Evolutionary conservation across 2,113 vertebrate genomes (phyloP), one percentile per base, ranked within the genome.

Genomic region (Nanger granti): DNA sequence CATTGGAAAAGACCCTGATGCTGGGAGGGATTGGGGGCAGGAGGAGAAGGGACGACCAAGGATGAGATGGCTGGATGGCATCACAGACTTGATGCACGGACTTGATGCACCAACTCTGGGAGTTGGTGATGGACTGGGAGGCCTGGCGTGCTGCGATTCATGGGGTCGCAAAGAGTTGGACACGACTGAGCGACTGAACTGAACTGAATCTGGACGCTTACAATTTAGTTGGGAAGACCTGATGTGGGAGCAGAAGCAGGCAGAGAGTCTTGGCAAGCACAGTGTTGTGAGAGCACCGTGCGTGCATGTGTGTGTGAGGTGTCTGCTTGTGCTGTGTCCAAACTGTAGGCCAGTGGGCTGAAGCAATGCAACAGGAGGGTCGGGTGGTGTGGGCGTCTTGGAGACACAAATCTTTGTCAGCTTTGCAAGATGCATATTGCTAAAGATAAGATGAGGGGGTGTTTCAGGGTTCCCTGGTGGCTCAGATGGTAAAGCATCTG

Each of bases 1-100:
- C 57, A 24, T 4, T 57, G 22, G 57, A 57, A 57, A 57, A 57
- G 22, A 57, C 3, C 2, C 57, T 57, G 57, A 24, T 57, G 57
- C 22, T 57, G 22, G 8, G 57, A 57, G 57, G 57, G 57, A 57
- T 9, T 24, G 22, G 57, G 55, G 57, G 8, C 20, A 57, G 22
- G 22, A 57, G 22, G 3, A 57, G 57, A 57, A 57, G 57, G 8
- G 8, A 24, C 0, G 8, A 57, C 22, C 0, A 22, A 57, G 22
- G 22, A 24, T 57, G 57, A 57, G 22, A 57, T 57, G 57, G 22
- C 17, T 24, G 57, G 57, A 24, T 57, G 57, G 8, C 57, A 24
- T 57, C 57, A 57, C 55, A 0, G 8, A 57, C 57, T 57, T 4
- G 57, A 57, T 57, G 57, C 57, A 57, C 55, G 0, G 8, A 57